Conservation (phyloP, 2,888 invertebrate species). For the Argyra leucocephala region DNA sequence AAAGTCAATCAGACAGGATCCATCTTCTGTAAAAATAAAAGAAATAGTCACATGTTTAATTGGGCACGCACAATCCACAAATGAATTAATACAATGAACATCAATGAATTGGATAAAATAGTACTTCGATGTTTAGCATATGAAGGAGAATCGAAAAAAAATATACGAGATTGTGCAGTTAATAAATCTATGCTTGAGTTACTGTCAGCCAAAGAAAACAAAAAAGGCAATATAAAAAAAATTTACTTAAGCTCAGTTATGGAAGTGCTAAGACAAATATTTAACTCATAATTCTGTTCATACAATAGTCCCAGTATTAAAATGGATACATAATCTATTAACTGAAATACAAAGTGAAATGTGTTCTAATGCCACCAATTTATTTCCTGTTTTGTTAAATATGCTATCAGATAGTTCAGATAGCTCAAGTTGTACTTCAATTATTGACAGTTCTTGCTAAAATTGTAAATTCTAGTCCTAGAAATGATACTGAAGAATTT, state of each 20-base stretch:
- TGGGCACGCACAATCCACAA: conserved; percentile 80
- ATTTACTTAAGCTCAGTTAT: conserved; percentile 70
- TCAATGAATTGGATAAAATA: conserved; percentile 91
- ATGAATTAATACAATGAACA: conserved; percentile 60
- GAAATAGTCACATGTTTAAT: conserved; percentile 92
- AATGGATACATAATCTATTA: conserved; percentile 91
- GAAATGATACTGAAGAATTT: conserved; percentile 35
- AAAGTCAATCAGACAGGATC: conserved; percentile 77
- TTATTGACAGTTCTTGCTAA: conserved; percentile 86
- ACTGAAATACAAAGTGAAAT: conserved; percentile 77
- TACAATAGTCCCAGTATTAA: conserved; percentile 89
- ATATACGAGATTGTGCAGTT: conserved; percentile 48
- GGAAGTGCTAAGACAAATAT: conserved; percentile 71
- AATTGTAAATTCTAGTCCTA: conserved; percentile 46
- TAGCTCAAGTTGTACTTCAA: conserved; percentile 90
- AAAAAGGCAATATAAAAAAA: conserved; percentile 38
- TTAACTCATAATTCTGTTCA: conserved; percentile 79
- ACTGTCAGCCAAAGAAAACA: conserved; percentile 50
- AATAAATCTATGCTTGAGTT: conserved; percentile 76
- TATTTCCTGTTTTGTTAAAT: conserved; percentile 69
- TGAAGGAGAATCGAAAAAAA: conserved; percentile 58
- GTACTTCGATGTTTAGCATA: conserved; percentile 86
- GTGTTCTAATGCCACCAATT: conserved; percentile 58
- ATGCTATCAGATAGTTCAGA: conserved; percentile 85
- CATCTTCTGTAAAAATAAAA: conserved; percentile 69